Evolutionary conservation across 2,113 vertebrate species (phyloP), one percentile per base, ranked within the genome.

Genomic region (Aviceda subcristata): DNA sequence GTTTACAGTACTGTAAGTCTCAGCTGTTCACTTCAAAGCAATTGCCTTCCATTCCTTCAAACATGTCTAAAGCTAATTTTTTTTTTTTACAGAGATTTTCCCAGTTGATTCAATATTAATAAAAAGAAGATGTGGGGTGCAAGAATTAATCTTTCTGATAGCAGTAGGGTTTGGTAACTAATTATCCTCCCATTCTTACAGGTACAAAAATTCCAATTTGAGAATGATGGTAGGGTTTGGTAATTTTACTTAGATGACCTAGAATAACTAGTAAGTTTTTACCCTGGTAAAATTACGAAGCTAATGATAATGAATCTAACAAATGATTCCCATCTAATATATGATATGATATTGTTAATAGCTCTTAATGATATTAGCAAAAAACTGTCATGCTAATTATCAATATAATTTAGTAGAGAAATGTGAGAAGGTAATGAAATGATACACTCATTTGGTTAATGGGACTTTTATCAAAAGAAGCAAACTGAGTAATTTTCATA

Each of bases 391-490:
- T 94, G 27, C 72, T 95, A 73, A 92, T 96, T 91, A 50, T 76
- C 68, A 67, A 67, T 94, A 50, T 77, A 88, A 86, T 93, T 80
- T 86, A 50, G 26, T 50, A 86, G 27, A 86, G 43, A 95, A 93
- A 76, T 90, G 22, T 85, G 78, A 85, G 57, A 67, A 85, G 43
- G 21, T 88, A 93, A 95, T 92, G 41, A 90, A 93, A 91, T 93
- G 2, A 59, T 85, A 63, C 14, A 64, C 14, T 84, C 18, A 55
- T 51, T 74, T 86, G 36, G n/a, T 85, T 90, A 86, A 80, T 53
- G 38, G n/a, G n/a, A 62, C 21, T 86, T 94, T 41, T 51, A 43
- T 81, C 38, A 73, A 77, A 91, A 92, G 72, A 81, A 73, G 22
- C 12, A 83, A 95, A 81, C 15, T 68, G 82, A 91, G 67, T 53